These are phyloP conservation scores for Bombycilla garrulus DNA, from an alignment of 2,113 vertebrate genomes.

Conservation along the genomic window DNA sequence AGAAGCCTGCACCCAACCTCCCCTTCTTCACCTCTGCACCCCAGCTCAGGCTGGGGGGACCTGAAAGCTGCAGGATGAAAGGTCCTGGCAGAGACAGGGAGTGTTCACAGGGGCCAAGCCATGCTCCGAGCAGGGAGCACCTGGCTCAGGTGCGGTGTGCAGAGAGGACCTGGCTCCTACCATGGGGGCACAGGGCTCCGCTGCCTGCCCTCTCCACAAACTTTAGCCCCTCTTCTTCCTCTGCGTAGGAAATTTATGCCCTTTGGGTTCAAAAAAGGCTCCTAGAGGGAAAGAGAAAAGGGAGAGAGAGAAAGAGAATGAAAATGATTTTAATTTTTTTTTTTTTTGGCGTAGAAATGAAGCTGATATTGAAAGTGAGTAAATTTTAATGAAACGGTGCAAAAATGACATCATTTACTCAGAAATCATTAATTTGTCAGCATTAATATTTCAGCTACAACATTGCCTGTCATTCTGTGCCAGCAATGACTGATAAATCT, in stretches of 20 bases:
- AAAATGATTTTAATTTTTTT: constrained; percentile 80
- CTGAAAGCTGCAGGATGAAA: accelerated
- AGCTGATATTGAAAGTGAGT: constrained; percentile 90
- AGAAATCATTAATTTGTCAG: constrained; percentile 99
- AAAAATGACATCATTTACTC: constrained; percentile 99
- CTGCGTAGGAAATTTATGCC: not conserved
- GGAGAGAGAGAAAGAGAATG: constrained; percentile 40
- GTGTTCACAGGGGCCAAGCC: accelerated
- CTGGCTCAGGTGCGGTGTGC: accelerated
- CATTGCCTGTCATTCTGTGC: constrained; percentile 96
- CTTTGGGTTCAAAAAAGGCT: constrained; percentile 43
- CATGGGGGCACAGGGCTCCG: not conserved
- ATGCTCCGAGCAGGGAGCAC: not conserved
- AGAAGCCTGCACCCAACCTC: not conserved
- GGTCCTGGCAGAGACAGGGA: not conserved
- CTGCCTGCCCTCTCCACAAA: not conserved
- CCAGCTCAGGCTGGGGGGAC: not conserved
- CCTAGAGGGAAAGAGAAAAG: constrained; percentile 63
- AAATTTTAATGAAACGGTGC: constrained; percentile 98
- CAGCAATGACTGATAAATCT: constrained; percentile 99
- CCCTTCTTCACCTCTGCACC: no score
- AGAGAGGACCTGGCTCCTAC: not conserved
- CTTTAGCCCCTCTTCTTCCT: not conserved
- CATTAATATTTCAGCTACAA: constrained; percentile 99
- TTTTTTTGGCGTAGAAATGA: constrained; percentile 79